Percentiles rank a stretch among this genome's conserved stretches.
These are phyloP conservation scores for Lasioglossum morio DNA, from an alignment of 2,888 invertebrate genomes.

Conservation along the genomic window DNA sequence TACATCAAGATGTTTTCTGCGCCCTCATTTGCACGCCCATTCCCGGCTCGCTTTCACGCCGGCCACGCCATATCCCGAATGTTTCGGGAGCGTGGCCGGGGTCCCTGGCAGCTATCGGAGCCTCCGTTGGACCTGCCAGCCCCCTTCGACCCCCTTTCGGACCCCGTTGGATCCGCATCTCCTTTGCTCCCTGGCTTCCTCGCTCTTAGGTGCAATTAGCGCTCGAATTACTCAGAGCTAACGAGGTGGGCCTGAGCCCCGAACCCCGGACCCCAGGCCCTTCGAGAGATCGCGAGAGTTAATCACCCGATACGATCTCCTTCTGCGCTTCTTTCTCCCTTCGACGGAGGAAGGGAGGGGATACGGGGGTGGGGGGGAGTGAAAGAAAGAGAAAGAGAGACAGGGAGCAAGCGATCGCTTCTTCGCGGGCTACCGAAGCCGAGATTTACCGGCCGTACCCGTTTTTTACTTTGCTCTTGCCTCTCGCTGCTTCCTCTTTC, in stretches of 20 bases:
- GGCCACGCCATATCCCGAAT: conserved; percentile 66
- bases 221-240: conserved; percentile 83
- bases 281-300: conserved; percentile 79
- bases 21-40: conserved; percentile 73
- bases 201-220: conserved; percentile 81
- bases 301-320: conserved; percentile 82
- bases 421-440: conserved; percentile 60
- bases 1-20: conserved; percentile 73
- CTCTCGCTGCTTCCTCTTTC: conserved; percentile 34
- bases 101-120: conserved; percentile 65
- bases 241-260: conserved; percentile 78
- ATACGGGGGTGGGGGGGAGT: not conserved
- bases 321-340: conserved; percentile 61
- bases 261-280: conserved; percentile 65
- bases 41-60: conserved; percentile 71
- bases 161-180: conserved; percentile 22
- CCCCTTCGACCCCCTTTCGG: conserved; percentile 11
- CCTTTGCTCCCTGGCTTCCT: conserved; percentile 65
- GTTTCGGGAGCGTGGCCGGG: conserved; percentile 62
- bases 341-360: not conserved
- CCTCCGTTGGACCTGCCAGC: not conserved
- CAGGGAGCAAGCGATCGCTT: conserved; percentile 17
- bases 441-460: conserved; percentile 69
- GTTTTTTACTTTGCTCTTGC: conserved; percentile 56
- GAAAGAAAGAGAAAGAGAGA: not conserved